Evolutionary conservation across 2,113 vertebrate species (phyloP).

Genomic region (Syngnathoides biaculeatus): DNA sequence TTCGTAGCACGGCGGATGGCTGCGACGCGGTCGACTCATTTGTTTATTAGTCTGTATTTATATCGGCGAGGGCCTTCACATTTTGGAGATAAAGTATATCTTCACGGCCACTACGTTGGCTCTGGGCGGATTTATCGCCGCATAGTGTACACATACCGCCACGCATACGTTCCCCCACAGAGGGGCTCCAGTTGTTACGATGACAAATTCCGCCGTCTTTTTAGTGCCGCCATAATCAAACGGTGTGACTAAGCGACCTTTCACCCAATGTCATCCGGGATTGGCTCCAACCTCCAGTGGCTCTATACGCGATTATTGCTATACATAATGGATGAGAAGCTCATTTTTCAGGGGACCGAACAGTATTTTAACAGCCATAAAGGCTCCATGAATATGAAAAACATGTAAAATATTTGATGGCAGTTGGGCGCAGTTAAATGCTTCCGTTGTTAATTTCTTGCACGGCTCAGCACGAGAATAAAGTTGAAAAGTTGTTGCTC

Average conservation of each 20-base stretch:
- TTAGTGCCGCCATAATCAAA: slow-evolving; percentile 2
- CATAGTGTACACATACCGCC: neutral
- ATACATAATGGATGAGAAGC: slow-evolving; percentile 11
- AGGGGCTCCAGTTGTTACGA: slow-evolving; percentile 4
- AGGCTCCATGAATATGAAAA: slow-evolving; percentile 3
- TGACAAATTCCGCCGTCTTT: slow-evolving; percentile 5
- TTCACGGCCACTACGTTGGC: slow-evolving; percentile 21
- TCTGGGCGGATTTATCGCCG: slow-evolving; percentile 13
- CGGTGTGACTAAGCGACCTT: slow-evolving; percentile 6
- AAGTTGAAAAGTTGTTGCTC: slow-evolving; percentile 10
- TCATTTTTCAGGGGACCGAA: slow-evolving; percentile 3
- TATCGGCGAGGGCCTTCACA: slow-evolving; percentile 27
- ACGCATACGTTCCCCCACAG: slow-evolving; percentile 3
- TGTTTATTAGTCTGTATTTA: slow-evolving; percentile 46
- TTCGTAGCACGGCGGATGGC: slow-evolving; percentile 42
- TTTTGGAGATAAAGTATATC: slow-evolving; percentile 25
- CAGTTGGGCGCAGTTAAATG: slow-evolving; percentile 8
- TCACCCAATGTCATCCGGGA: slow-evolving; percentile 13
- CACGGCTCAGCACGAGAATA: slow-evolving; percentile 8
- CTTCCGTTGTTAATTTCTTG: slow-evolving; percentile 23
- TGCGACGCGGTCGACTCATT: slow-evolving; percentile 30
- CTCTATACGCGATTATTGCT: slow-evolving; percentile 1
- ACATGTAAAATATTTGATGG: slow-evolving; percentile 4
- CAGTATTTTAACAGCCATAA: slow-evolving; percentile 4
- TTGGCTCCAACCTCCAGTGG: slow-evolving; percentile 12